Conservation (phyloP, 2,113 vertebrate species). For the Elachura formosa region DNA sequence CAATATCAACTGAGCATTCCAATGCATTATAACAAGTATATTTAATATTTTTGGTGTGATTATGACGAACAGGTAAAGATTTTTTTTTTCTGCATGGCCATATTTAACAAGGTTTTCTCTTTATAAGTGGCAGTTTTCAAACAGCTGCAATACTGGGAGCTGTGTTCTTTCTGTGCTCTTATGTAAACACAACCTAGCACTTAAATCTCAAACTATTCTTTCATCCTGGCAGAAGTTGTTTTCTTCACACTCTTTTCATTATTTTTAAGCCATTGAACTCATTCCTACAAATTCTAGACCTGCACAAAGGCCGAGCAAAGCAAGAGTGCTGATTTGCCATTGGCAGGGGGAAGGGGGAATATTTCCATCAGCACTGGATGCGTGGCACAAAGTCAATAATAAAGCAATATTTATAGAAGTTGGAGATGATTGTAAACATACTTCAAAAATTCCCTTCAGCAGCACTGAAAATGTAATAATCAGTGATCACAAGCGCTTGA, state of each 20-base stretch:
- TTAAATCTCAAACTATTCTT: neutral
- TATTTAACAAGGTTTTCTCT: neutral
- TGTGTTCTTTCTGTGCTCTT: neutral
- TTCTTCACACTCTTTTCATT: conserved; percentile 19
- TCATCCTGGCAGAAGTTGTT: neutral
- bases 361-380: neutral
- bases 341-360: neutral
- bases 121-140: neutral
- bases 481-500: neutral
- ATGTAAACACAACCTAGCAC: neutral
- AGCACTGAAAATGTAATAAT: conserved; percentile 44
- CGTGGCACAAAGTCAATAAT: conserved; percentile 42
- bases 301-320: neutral
- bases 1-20: neutral
- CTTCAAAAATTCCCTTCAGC: conserved; percentile 25
- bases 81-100: neutral
- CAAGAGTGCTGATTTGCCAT: neutral
- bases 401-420: conserved; percentile 48
- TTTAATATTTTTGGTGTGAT: neutral
- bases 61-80: neutral
- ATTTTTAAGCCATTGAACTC: conserved; percentile 14
- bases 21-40: neutral
- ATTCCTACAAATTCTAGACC: neutral
- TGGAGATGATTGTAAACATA: conserved; percentile 43
- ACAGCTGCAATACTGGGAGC: neutral